Evolutionary conservation across 2,797 vertebrate genomes (phyloP), one percentile per base, ranked within the genome.

Genomic region (Channa striata): DNA sequence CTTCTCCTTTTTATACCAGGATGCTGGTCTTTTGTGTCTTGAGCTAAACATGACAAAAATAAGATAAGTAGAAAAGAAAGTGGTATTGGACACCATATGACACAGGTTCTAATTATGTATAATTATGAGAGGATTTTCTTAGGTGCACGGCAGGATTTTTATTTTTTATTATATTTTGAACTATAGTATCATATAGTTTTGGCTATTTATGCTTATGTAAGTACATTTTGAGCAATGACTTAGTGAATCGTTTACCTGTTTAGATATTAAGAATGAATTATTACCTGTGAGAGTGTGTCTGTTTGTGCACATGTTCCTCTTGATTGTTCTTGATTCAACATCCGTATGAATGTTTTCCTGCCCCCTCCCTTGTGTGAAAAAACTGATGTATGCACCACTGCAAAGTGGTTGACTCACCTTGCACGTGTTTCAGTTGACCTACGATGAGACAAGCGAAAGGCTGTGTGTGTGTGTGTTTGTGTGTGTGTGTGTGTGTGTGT

Each of bases 361-460:
- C 74, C 61, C 72, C 66, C 74, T 72, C 70, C 77, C 56, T 48
- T 67, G 37, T 51, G 78, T 74, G 75, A 87, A 87, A 90, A 85
- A 86, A 80, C 76, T 50, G 62, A 68, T 72, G 78, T 82, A 86
- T 85, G 84, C 62, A 54, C 72, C 60, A 49, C 78, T 65, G 78
- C 78, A 88, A 85, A 89, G 80, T 86, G 87, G 73, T 89, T 66
- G 74, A 84, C 78, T 92, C 85, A 90, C 89, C 89, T 92, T 92
- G 89, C 57, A 47, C 81, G 74, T 77, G 78, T 89, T 88, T 89
- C 76, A 74, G 13, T 69, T 90, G 86, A 88, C 89, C 85, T 91
- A 81, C 77, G 63, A 52, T 71, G 72, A 68, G 69, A 74, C 42
- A 42, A 66, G 77, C 53, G 73, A 74, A 68, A 47, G n/a, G 47